Evolutionary conservation across 2,888 invertebrate species (phyloP).

Genomic region (Acanthopleura granulata): DNA sequence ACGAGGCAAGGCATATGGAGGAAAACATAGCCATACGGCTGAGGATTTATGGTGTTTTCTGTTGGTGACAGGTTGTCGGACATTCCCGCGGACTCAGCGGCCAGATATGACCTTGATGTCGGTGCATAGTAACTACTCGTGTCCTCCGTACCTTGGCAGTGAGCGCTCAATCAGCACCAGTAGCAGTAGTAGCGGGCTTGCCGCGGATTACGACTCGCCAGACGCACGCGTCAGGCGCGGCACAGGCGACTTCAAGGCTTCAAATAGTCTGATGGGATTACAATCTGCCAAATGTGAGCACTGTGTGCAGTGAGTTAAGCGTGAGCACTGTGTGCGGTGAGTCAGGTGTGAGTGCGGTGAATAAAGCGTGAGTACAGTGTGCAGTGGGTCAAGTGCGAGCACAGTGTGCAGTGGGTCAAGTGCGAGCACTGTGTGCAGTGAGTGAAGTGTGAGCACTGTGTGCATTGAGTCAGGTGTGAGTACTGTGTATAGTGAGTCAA

Average conservation of each 20-base stretch:
- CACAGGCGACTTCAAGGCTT: constrained; percentile 46
- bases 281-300: constrained; percentile 36
- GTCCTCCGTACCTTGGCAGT: constrained; percentile 39
- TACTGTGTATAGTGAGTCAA: too few relatives aligned
- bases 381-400: too few relatives aligned
- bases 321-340: background rate
- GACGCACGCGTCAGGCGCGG: constrained; percentile 46
- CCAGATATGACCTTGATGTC: constrained; percentile 1
- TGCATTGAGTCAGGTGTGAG: too few relatives aligned
- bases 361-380: too few relatives aligned
- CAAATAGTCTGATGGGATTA: constrained; percentile 38
- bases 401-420: too few relatives aligned
- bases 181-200: constrained; percentile 63
- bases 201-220: constrained; percentile 60
- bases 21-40: too few relatives aligned
- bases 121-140: background rate
- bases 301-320: background rate
- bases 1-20: too few relatives aligned
- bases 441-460: too few relatives aligned
- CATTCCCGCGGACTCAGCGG: constrained; percentile 49
- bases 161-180: constrained; percentile 58
- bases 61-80: constrained; percentile 51
- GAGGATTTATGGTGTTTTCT: too few relatives aligned
- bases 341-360: too few relatives aligned
- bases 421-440: too few relatives aligned